These are phyloP conservation scores for Heterotis niloticus DNA, from an alignment of 2,113 vertebrate genomes.

Conservation along the genomic window DNA sequence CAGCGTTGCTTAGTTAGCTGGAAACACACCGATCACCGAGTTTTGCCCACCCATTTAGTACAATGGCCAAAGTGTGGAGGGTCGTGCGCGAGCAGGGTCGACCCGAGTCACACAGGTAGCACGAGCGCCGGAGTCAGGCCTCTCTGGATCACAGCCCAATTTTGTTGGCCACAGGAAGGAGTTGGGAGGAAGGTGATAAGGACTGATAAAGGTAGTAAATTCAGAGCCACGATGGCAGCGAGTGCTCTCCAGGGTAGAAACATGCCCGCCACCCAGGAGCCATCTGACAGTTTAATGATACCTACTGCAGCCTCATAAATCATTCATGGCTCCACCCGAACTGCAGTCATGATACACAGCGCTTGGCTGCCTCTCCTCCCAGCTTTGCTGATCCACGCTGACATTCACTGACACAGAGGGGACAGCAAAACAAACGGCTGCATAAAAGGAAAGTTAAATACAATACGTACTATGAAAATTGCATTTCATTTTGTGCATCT, in stretches of 20 bases:
- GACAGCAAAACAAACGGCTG: neutral
- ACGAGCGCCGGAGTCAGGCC: neutral
- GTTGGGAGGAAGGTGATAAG: neutral
- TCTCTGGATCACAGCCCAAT: neutral
- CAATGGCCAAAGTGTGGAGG: neutral
- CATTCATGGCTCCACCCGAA: constrained; percentile 27
- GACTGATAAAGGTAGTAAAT: neutral
- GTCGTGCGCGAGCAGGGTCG: too few relatives aligned
- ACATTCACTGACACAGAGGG: constrained; percentile 20
- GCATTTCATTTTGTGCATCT: too few relatives aligned
- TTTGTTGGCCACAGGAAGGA: neutral
- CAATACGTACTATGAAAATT: too few relatives aligned
- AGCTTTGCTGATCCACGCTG: constrained; percentile 30
- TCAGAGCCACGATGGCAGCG: neutral
- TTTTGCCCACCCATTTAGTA: too few relatives aligned
- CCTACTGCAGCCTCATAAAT: constrained; percentile 38
- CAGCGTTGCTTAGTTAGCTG: too few relatives aligned
- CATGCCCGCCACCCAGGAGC: neutral
- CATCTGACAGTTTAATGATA: constrained; percentile 39
- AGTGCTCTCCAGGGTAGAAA: neutral
- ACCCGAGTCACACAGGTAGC: too few relatives aligned
- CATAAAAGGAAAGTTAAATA: neutral
- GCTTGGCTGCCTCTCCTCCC: constrained; percentile 19
- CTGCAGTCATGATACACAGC: constrained; percentile 36
- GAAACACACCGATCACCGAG: too few relatives aligned